phyloP scores from a whole-genome alignment of 2,113 vertebrate species.

The Clinocottus analis region DNA sequence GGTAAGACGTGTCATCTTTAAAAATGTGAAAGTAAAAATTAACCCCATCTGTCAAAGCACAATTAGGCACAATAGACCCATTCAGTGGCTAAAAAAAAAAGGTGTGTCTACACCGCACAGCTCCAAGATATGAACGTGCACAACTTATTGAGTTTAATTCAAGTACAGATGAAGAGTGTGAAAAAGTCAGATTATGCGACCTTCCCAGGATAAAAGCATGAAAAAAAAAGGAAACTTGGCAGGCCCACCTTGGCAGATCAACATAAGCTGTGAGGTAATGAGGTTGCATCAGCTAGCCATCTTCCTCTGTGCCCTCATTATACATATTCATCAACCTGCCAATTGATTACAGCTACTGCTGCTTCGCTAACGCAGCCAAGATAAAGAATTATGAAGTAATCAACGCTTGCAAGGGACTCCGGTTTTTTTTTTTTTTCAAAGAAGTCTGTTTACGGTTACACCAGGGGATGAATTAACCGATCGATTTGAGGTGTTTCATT shows the following conservation, averaged over 20 bases:
- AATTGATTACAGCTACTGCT: slow-evolving; percentile 58
- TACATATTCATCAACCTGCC: slow-evolving; percentile 62
- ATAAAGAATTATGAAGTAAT: slow-evolving; percentile 59
- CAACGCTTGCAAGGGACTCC: slow-evolving; percentile 14
- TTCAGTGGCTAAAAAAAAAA: background rate
- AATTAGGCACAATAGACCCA: background rate
- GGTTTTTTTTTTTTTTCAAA: background rate
- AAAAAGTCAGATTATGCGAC: slow-evolving; percentile 28
- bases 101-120: background rate
- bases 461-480: slow-evolving; percentile 25
- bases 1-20: background rate
- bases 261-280: slow-evolving; percentile 60
- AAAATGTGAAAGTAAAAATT: slow-evolving; percentile 1
- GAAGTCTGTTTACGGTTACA: slow-evolving; percentile 26
- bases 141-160: slow-evolving; percentile 25
- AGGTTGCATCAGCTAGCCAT: slow-evolving; percentile 61
- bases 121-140: slow-evolving; percentile 24
- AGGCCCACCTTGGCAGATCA: slow-evolving; percentile 49
- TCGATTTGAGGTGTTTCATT: background rate
- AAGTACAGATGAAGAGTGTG: slow-evolving; percentile 20
- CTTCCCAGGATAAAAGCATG: slow-evolving; percentile 43
- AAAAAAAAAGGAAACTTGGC: slow-evolving; percentile 54
- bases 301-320: slow-evolving; percentile 65
- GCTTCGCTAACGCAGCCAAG: slow-evolving; percentile 55
- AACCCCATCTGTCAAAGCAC: background rate